Conservation (phyloP, 2,113 vertebrate genomes). For the Sclerurus mexicanus region DNA sequence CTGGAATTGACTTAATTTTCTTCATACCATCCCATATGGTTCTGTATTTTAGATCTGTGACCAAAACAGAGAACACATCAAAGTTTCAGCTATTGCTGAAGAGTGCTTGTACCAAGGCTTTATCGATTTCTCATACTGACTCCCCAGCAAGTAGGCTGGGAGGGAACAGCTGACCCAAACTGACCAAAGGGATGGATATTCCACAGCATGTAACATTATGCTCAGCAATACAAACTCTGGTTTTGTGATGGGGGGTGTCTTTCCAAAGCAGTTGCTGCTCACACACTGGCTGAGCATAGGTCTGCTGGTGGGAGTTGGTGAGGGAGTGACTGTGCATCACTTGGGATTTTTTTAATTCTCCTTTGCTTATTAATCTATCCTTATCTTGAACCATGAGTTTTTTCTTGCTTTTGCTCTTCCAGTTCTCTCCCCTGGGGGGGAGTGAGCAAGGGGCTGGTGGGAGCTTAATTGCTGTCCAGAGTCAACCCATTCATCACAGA, state of each 20-base stretch:
- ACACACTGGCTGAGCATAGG: not conserved
- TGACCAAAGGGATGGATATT: not conserved
- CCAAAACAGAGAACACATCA: not conserved
- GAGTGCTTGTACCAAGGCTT: not conserved
- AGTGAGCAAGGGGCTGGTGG: not conserved
- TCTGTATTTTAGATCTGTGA: not conserved
- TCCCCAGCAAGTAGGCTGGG: not conserved
- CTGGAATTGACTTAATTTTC: not conserved
- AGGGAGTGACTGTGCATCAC: not conserved
- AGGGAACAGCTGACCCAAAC: not conserved
- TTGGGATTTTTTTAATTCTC: not conserved
- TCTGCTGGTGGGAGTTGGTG: not conserved
- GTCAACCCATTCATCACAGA: not conserved
- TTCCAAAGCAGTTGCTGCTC: not conserved
- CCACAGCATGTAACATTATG: not conserved
- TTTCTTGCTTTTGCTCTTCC: not conserved
- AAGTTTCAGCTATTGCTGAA: not conserved
- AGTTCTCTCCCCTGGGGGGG: accelerated
- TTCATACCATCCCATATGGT: not conserved
- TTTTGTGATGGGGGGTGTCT: not conserved
- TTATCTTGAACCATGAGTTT: not conserved
- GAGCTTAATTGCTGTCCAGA: not conserved
- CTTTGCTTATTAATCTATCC: not conserved
- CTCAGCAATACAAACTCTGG: not conserved
- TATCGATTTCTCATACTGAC: not conserved